Conservation (phyloP, 2,113 vertebrate species). For the Thamnophis sirtalis region DNA sequence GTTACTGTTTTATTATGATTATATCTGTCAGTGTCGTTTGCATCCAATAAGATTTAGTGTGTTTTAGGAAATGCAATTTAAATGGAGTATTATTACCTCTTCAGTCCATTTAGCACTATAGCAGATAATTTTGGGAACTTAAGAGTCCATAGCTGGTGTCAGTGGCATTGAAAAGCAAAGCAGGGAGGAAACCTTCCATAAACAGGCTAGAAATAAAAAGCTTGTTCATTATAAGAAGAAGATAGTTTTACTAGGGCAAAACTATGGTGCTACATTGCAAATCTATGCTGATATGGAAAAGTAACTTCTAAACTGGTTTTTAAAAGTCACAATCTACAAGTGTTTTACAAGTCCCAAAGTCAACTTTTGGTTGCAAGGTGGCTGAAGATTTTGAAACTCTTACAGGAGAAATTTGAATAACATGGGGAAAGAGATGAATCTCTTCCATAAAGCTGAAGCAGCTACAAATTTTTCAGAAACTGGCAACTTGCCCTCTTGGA, state of each 20-base stretch:
- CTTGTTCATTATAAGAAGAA: not conserved
- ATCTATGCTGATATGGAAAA: not conserved
- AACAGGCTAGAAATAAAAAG: not conserved
- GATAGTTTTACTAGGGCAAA: not conserved
- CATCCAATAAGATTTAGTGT: not conserved
- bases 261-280: not conserved
- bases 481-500: not conserved
- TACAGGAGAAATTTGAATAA: not conserved
- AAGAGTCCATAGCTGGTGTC: not conserved
- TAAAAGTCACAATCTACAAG: not conserved
- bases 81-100: not conserved
- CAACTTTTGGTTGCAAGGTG: not conserved
- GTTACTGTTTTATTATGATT: not conserved
- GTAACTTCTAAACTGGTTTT: not conserved
- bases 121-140: not conserved
- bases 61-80: not conserved
- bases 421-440: not conserved
- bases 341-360: not conserved
- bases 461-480: not conserved
- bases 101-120: not conserved
- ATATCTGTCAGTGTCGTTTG: not conserved
- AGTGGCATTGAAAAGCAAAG: not conserved
- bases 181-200: not conserved
- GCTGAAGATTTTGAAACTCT: not conserved
- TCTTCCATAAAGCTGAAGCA: not conserved